phyloP scores from a whole-genome alignment of 2,797 vertebrate genomes.

The Odontamblyopus rebecca region DNA sequence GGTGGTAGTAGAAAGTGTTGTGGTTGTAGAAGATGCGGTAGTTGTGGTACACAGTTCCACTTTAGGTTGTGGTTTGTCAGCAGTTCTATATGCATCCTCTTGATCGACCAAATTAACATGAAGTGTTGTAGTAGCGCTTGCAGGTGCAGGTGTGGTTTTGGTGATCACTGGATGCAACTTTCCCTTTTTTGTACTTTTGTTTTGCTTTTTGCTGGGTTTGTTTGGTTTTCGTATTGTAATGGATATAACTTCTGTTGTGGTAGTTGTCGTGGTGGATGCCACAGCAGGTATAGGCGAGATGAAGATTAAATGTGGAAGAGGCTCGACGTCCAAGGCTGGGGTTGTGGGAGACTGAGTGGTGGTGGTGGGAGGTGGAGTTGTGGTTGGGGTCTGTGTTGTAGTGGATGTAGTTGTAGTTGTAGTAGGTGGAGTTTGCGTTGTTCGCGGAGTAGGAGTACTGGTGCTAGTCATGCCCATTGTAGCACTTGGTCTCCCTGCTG shows the following conservation, averaged over 20 bases:
- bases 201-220: constrained; percentile 61
- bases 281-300: constrained; percentile 8
- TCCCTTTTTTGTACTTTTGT: constrained; percentile 57
- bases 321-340: constrained; percentile 17
- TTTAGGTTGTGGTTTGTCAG: constrained; percentile 12
- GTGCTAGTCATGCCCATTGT: constrained; percentile 31
- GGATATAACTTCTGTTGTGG: not conserved
- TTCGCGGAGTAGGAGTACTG: constrained; percentile 5
- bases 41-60: constrained; percentile 4
- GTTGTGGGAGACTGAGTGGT: constrained; percentile 7
- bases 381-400: constrained; percentile 15
- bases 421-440: not conserved
- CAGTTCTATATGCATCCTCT: constrained; percentile 29
- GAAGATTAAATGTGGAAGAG: constrained; percentile 40
- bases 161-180: constrained; percentile 46
- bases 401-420: constrained; percentile 9
- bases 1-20: constrained; percentile 4
- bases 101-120: constrained; percentile 8
- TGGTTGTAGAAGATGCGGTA: not conserved
- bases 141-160: constrained; percentile 8
- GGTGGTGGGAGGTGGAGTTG: not conserved
- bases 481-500: constrained; percentile 48
- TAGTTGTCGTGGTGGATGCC: constrained; percentile 16
- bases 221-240: constrained; percentile 21
- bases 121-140: constrained; percentile 24